A percentile compares a stretch with the other conserved stretches of the same genome.
Conservation (phyloP, 2,888 invertebrate genomes). For the Pollenia amentaria region DNA sequence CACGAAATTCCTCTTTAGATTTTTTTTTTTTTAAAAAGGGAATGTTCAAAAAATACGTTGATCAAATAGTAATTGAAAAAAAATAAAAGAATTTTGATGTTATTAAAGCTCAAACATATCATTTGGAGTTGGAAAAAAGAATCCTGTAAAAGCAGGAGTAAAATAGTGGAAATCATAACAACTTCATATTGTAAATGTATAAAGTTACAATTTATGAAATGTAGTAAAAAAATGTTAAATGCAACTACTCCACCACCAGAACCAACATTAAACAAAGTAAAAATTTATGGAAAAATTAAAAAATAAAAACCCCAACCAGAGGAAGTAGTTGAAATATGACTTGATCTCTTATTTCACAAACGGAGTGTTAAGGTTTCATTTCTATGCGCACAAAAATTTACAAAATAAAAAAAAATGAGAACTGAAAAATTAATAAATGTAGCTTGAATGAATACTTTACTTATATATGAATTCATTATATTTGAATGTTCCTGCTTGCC, state of each 20-base stretch:
- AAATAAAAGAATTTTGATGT: conserved; percentile 24
- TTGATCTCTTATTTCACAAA: conserved; percentile 64
- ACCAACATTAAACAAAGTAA: not conserved
- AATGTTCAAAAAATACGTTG: conserved; percentile 29
- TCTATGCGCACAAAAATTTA: conserved; percentile 32
- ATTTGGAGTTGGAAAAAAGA: not conserved
- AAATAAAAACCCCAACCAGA: conserved; percentile 9
- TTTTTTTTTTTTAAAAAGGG: not conserved
- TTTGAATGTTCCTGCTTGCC: conserved; percentile 33
- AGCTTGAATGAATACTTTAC: not conserved
- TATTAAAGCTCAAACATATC: conserved; percentile 47
- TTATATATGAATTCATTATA: conserved; percentile 37
- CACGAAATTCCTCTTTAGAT: not conserved
- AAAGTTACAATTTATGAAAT: conserved; percentile 25
- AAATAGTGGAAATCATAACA: conserved; percentile 22
- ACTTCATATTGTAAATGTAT: conserved; percentile 19
- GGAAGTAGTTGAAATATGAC: conserved; percentile 54
- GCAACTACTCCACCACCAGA: not conserved
- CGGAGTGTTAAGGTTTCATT: conserved; percentile 69
- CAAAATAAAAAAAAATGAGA: not conserved
- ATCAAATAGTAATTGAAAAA: conserved; percentile 54
- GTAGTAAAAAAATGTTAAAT: conserved; percentile 42
- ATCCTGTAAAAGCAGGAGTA: not conserved
- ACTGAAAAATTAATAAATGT: not conserved
- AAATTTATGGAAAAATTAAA: conserved; percentile 1